These are phyloP conservation scores for Calliphora vicina DNA, from an alignment of 1,140 invertebrate genomes.

Conservation along the genomic window DNA sequence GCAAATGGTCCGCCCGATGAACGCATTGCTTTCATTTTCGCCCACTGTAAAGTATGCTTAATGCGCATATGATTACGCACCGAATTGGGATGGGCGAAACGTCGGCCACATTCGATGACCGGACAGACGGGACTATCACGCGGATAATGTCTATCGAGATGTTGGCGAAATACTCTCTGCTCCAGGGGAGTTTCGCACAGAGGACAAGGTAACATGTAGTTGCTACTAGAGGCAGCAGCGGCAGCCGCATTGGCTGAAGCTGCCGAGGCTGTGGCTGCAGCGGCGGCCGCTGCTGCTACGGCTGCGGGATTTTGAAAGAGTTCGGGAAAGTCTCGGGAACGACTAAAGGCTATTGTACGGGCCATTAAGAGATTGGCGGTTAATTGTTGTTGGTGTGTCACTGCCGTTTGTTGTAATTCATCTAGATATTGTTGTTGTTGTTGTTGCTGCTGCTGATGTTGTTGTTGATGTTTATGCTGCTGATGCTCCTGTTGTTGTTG, in stretches of 20 bases:
- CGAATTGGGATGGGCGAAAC: slow-evolving; percentile 82
- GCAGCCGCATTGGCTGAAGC: slow-evolving; percentile 48
- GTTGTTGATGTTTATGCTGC: slow-evolving; percentile 39
- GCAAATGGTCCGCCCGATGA: slow-evolving; percentile 70
- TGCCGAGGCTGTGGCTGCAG: slow-evolving; percentile 62
- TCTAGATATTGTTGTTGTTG: slow-evolving; percentile 62
- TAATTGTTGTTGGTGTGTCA: slow-evolving; percentile 62
- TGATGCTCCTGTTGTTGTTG: slow-evolving; percentile 46
- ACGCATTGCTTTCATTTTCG: slow-evolving; percentile 81
- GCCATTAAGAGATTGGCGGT: slow-evolving; percentile 61
- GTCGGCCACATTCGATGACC: slow-evolving; percentile 74
- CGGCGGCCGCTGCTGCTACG: slow-evolving; percentile 53
- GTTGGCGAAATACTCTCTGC: slow-evolving; percentile 73
- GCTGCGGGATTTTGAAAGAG: slow-evolving; percentile 54
- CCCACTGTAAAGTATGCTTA: slow-evolving; percentile 81
- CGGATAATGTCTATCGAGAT: slow-evolving; percentile 82
- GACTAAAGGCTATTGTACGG: slow-evolving; percentile 54
- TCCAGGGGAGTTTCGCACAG: slow-evolving; percentile 73
- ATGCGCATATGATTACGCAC: slow-evolving; percentile 84
- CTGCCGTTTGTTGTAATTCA: slow-evolving; percentile 56
- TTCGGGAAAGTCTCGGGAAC: slow-evolving; percentile 55
- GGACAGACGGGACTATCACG: slow-evolving; percentile 81
- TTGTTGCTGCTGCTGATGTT: slow-evolving; percentile 42
- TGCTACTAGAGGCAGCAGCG: slow-evolving; percentile 50
- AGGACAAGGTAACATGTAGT: slow-evolving; percentile 70